Evolutionary conservation across 2,113 vertebrate genomes (phyloP).

Genomic region (Protobothrops flavoviridis): DNA sequence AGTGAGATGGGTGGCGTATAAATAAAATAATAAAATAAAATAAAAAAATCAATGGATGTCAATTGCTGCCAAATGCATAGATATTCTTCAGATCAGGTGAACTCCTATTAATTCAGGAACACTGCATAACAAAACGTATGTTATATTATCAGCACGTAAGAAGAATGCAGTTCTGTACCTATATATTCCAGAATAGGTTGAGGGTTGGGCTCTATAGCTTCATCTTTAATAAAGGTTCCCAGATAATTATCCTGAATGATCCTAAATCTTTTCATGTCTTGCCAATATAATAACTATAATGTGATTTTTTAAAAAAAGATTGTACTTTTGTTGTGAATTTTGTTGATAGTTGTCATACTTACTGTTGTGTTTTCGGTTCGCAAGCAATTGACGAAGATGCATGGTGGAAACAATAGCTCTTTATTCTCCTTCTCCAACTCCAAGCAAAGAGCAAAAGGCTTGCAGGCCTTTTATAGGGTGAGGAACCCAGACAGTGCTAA

Average conservation of each 20-base stretch:
- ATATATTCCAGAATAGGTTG: conserved; percentile 78
- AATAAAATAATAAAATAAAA: no score
- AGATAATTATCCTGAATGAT: conserved; percentile 74
- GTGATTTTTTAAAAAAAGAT: neutral
- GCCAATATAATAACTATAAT: conserved; percentile 65
- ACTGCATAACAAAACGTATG: neutral
- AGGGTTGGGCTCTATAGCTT: conserved; percentile 81
- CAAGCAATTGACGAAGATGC: no score
- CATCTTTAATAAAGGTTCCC: conserved; percentile 70
- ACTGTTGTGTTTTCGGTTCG: no score
- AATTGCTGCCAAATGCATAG: conserved; percentile 66
- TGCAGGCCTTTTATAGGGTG: no score
- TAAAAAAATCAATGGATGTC: conserved; percentile 29
- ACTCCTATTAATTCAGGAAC: conserved; percentile 36
- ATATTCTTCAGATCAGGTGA: conserved; percentile 55
- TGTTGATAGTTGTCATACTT: no score
- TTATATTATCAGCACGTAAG: fast-evolving
- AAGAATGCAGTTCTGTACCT: conserved; percentile 55
- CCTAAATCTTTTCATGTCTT: conserved; percentile 80
- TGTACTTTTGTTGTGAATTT: neutral
- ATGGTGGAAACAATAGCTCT: no score
- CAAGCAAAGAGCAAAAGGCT: no score
- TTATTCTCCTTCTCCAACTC: no score
- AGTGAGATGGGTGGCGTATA: no score
- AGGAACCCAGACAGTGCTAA: no score